Evolutionary conservation across 2,113 vertebrate species (phyloP).

Genomic region (Mirza zaza): DNA sequence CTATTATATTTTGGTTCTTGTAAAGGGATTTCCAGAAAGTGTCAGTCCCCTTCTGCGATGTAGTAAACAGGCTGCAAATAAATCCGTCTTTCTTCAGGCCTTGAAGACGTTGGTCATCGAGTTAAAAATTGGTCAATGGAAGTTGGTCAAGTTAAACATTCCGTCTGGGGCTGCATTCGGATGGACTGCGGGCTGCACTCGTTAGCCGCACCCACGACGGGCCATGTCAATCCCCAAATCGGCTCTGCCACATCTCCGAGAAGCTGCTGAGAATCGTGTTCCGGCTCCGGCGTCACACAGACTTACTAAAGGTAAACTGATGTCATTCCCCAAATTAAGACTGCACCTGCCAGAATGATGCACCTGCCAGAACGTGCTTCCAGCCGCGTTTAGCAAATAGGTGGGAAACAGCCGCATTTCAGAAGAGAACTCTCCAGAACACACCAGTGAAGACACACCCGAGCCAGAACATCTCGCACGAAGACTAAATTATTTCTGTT

Average conservation of each 20-base stretch:
- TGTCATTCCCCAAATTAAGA: constrained; percentile 37
- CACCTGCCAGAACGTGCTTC: no score
- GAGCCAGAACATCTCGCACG: not conserved
- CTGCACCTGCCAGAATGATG: constrained; percentile 11
- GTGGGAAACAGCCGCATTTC: not conserved
- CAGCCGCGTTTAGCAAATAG: not conserved
- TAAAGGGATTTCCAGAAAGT: not conserved
- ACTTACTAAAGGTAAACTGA: constrained; percentile 9
- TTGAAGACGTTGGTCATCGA: not conserved
- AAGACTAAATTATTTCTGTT: not conserved
- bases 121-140: not conserved
- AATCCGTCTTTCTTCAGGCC: not conserved
- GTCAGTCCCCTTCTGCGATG: not conserved
- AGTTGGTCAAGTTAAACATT: not conserved
- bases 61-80: not conserved
- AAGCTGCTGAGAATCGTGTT: not conserved
- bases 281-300: not conserved
- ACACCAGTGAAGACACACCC: not conserved
- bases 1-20: not conserved
- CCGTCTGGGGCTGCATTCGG: not conserved
- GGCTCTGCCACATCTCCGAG: not conserved
- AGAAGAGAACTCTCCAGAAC: not conserved
- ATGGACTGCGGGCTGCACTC: not conserved
- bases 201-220: not conserved
- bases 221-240: not conserved